Conservation (phyloP, 2,888 invertebrate genomes). For the Oligia latruncula region DNA sequence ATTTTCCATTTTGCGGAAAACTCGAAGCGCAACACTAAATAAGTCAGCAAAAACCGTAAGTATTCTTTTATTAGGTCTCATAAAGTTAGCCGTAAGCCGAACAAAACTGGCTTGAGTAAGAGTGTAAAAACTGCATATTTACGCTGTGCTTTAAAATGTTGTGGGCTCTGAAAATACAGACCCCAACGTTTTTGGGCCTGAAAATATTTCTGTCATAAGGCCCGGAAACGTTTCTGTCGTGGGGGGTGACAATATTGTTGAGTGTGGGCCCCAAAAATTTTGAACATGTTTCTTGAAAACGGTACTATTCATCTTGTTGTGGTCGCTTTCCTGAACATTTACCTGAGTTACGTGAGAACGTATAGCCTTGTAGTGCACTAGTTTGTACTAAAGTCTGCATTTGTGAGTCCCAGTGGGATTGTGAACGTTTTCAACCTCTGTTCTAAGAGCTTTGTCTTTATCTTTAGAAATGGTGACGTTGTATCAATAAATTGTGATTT, state of each 20-base stretch:
- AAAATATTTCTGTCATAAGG: constrained; percentile 6
- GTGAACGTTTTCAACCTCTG: constrained; percentile 51
- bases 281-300: constrained; percentile 2
- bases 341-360: constrained; percentile 36
- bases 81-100: constrained; percentile 55
- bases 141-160: constrained; percentile 21
- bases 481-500: constrained; percentile 25
- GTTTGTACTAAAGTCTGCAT: constrained; percentile 52
- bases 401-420: constrained; percentile 54
- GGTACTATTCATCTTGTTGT: constrained; percentile 28
- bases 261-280: neutral
- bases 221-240: neutral
- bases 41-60: constrained; percentile 54
- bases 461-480: constrained; percentile 24
- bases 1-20: constrained; percentile 22
- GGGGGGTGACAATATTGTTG: neutral
- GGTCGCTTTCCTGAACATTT: constrained; percentile 35
- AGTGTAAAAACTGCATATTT: constrained; percentile 48
- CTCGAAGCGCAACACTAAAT: constrained; percentile 30
- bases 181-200: neutral
- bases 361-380: constrained; percentile 40
- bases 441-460: constrained; percentile 52
- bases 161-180: neutral
- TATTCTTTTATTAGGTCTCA: constrained; percentile 53
- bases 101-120: constrained; percentile 32